A percentile compares a stretch with the other conserved stretches of the same genome.
Evolutionary conservation across 1,140 invertebrate species (phyloP).

Genomic region (Ceratoteleas bidentatus): DNA sequence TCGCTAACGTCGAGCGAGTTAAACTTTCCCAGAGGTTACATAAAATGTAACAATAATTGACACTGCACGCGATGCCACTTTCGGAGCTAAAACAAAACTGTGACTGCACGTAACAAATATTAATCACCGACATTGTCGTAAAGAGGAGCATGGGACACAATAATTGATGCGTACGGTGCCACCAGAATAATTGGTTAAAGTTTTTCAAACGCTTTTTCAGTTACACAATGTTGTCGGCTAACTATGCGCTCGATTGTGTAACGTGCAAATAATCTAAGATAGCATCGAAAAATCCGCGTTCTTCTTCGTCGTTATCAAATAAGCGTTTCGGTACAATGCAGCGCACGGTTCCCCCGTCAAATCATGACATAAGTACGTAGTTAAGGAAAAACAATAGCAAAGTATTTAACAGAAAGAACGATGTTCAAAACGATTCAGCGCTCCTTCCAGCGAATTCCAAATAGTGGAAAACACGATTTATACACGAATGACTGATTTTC

Average conservation of each 20-base stretch:
- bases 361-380: too few relatives aligned
- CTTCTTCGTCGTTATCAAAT: not conserved
- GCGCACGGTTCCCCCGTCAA: too few relatives aligned
- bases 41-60: constrained; percentile 24
- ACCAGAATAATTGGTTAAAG: constrained; percentile 14
- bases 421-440: too few relatives aligned
- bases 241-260: constrained; percentile 5
- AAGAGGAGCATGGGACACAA: not conserved
- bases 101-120: constrained; percentile 10
- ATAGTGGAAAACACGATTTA: too few relatives aligned
- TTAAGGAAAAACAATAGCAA: too few relatives aligned
- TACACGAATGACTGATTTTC: too few relatives aligned
- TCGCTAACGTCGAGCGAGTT: not conserved
- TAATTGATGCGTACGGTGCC: constrained; percentile 13
- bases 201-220: constrained; percentile 13
- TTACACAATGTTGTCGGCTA: constrained; percentile 5
- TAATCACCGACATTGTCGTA: constrained; percentile 1
- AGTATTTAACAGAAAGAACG: too few relatives aligned
- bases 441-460: too few relatives aligned
- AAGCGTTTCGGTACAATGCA: too few relatives aligned
- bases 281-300: not conserved
- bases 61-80: constrained; percentile 25
- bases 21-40: constrained; percentile 20
- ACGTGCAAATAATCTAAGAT: constrained; percentile 5
- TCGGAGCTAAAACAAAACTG: constrained; percentile 2